phyloP scores from a whole-genome alignment of 2,113 vertebrate genomes.

The Aramus guarauna region DNA sequence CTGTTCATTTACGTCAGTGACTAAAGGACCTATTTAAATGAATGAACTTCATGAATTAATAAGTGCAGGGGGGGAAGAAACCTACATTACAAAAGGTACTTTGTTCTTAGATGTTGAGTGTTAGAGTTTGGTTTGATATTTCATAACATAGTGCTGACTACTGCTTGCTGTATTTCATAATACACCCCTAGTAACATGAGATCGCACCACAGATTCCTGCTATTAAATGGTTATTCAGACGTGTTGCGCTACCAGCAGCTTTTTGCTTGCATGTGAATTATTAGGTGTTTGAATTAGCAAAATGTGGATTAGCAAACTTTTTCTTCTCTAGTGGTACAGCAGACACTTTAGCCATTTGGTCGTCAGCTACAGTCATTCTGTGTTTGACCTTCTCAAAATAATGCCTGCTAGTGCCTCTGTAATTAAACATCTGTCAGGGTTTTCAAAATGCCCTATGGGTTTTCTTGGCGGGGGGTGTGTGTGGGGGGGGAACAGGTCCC shows the following conservation, averaged over 20 bases:
- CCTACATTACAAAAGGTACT: conserved; percentile 47
- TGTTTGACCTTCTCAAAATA: conserved; percentile 46
- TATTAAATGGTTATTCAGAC: conserved; percentile 37
- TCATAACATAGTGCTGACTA: neutral
- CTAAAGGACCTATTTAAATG: conserved; percentile 50
- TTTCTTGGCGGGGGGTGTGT: neutral
- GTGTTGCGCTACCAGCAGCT: neutral
- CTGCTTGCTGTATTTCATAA: conserved; percentile 8
- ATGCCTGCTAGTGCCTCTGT: conserved; percentile 41
- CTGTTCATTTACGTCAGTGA: conserved; percentile 41
- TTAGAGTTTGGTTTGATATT: conserved; percentile 36
- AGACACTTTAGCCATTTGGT: conserved; percentile 45
- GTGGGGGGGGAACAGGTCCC: neutral
- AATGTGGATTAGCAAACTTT: conserved; percentile 26
- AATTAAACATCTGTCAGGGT: conserved; percentile 59
- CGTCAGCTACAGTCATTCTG: neutral
- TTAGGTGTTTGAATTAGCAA: conserved; percentile 48
- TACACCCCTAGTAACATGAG: conserved; percentile 9
- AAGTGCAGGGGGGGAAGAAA: neutral
- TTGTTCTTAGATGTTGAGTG: conserved; percentile 31
- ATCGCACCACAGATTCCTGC: neutral
- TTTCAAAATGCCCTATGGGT: neutral
- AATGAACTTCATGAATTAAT: conserved; percentile 58
- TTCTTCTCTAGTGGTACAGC: neutral
- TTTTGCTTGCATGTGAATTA: conserved; percentile 32